These are phyloP conservation scores for Teleiodes luculella DNA, from an alignment of 2,888 invertebrate species.

Conservation along the genomic window DNA sequence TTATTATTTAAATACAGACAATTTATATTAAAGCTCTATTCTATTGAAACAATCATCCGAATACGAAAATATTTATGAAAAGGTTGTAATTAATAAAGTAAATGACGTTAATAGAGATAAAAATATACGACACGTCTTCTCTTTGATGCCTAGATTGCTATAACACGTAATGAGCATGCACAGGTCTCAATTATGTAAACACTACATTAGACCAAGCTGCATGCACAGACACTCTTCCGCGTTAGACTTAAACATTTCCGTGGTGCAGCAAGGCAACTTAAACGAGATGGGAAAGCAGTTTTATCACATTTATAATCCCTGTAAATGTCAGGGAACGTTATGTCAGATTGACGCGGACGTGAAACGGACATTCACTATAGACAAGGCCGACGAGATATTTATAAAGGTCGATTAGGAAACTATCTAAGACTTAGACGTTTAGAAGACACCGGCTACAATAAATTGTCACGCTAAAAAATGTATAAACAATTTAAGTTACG, in stretches of 20 bases:
- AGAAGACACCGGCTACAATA: slow-evolving; percentile 26
- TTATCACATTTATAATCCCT: slow-evolving; percentile 25
- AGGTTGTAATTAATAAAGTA: too few species aligned
- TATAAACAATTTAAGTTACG: background rate
- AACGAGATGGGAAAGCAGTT: slow-evolving; percentile 44
- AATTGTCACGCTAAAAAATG: slow-evolving; percentile 14
- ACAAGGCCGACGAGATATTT: slow-evolving; percentile 56
- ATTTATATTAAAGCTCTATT: too few species aligned
- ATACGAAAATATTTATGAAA: too few species aligned
- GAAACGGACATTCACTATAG: slow-evolving; percentile 46
- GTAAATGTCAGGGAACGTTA: slow-evolving; percentile 19
- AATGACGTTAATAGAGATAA: too few species aligned
- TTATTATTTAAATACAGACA: too few species aligned
- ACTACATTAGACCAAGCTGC: slow-evolving; percentile 15
- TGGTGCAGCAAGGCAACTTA: slow-evolving; percentile 31
- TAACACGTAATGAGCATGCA: slow-evolving; percentile 9
- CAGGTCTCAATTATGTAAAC: slow-evolving; percentile 17
- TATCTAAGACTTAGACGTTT: slow-evolving; percentile 22
- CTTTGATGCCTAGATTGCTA: slow-evolving; percentile 4
- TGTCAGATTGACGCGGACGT: slow-evolving; percentile 38
- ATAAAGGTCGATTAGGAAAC: slow-evolving; percentile 46
- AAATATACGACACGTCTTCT: background rate
- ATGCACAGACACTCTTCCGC: slow-evolving; percentile 36
- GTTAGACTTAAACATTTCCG: slow-evolving; percentile 42
- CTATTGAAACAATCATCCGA: too few species aligned